Evolutionary conservation across 2,888 invertebrate genomes (phyloP), one percentile per base, ranked within the genome.

Genomic region (Thymelicus sylvestris): DNA sequence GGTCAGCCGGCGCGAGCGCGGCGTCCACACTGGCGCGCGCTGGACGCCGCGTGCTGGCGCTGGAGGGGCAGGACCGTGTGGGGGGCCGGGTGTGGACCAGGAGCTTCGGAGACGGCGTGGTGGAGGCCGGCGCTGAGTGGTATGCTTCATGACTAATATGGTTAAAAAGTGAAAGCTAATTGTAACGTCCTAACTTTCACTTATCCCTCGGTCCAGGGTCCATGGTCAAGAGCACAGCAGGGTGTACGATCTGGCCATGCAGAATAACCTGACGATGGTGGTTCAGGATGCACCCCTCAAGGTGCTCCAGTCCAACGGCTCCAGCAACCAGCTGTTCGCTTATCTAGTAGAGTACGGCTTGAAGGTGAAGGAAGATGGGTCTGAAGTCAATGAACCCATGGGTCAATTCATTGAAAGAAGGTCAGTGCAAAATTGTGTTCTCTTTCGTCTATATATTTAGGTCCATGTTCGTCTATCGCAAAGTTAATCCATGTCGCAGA

Each of bases 1-100:
- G 92, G 0, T 78, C 92, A 0, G 92, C 92, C 0, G 92, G 92
- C 0, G 78, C 83, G 2, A 81, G 87, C 0, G 91, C 91, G 0
- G 89, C 90, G 0, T 74, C 86, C 0, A 80, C 79, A 0, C 80
- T 92, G 0, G 83, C 86, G 0, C 74, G 73, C 7, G 88, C 88
- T 0, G 92, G 92, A 0, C 80, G 74, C 72, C 76, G 72, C 0
- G 91, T 92, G 41, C 78, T 93, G 2, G 92, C 80, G 0, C 70
- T 93, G 0, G 92, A 92, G 31, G 92, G 91, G 0, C 83, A 86
- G 79, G 74, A 81, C 74, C 75, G 88, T 8, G 63, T 91, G 6
- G 92, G 92, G 0, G 92, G 92, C 0, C 75, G 92, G n/a, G 89
- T 44, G 44, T 44, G 44, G 44, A 44, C 44, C 4, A 8, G 10